Base-by-base conservation (phyloP, 2,888 invertebrate genomes). In the Drosophila eohydei region DNA sequence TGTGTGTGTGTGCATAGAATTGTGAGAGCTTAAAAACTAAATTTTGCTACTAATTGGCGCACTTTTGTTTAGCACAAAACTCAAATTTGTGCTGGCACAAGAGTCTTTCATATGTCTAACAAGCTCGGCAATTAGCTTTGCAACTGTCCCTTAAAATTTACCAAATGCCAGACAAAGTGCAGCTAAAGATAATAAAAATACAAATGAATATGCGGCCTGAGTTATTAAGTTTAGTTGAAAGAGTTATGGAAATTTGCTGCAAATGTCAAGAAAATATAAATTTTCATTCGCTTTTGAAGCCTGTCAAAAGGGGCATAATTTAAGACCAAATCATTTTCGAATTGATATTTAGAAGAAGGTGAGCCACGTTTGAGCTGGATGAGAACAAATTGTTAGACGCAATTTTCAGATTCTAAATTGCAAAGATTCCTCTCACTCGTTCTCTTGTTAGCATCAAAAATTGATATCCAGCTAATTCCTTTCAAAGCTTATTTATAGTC, bases 1-100 rank as follows among this genome's bases (percentile, higher is more conserved):
- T 32, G 41, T 44, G 61, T 16, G 65, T 44, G 69, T 28, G 40
- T 44, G 65, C 28, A 63, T 46, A 67, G 16, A 67, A 63, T 68
- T 75, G 60, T 58, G 59, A 73, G 65, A 87, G 90, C 83, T 84
- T 89, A 85, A 89, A 88, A 89, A 76, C 72, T 62, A 66, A 71
- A 84, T 85, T 88, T 84, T 70, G 55, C 74, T 85, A 74, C 85
- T 90, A 90, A 86, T 90, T 89, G 90, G 90, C 81, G 89, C 84
- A 87, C 89, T 89, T 85, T 88, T 87, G 90, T 84, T 85, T 80
- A 74, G 74, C 71, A 74, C 74, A 83, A 80, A 75, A 77, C 59
- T 68, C 59, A 74, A 58, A 48, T 12, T 46, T 8, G 30, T 43
- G 52, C 44, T 48, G 70, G 56, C 30, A 64, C 48, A 70, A 83